Conservation (phyloP, 1,140 invertebrate species). For the Chlorops oryzae region DNA sequence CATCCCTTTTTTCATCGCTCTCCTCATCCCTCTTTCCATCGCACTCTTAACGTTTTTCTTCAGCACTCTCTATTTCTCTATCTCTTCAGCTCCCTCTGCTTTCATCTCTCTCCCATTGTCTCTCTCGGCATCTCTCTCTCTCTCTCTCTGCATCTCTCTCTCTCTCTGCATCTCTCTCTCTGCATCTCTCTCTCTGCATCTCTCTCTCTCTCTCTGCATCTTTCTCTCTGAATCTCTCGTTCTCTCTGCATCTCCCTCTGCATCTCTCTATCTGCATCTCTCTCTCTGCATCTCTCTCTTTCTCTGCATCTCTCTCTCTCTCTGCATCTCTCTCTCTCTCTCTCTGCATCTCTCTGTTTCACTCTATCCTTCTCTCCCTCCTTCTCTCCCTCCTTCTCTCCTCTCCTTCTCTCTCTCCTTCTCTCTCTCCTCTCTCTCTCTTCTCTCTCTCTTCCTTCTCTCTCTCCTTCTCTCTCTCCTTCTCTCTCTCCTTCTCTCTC, state of each 20-base stretch:
- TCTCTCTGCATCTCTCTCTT: no score
- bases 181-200: no score
- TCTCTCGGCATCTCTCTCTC: neutral
- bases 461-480: neutral
- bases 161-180: no score
- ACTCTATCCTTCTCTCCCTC: no score
- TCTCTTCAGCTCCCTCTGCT: neutral
- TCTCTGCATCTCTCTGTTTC: neutral
- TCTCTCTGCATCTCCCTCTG: neutral
- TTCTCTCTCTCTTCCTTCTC: neutral
- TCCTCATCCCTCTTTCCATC: no score
- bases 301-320: neutral
- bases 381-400: neutral
- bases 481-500: neutral
- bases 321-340: neutral
- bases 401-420: neutral
- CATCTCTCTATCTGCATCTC: neutral
- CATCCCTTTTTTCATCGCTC: no score
- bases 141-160: neutral
- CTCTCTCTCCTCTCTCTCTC: neutral
- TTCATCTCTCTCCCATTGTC: neutral
- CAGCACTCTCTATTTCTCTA: no score
- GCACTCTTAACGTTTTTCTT: no score
- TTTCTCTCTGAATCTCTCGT: neutral
- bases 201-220: neutral